Base-by-base conservation (phyloP, 2,113 vertebrate species). In the Enhydra lutris region DNA sequence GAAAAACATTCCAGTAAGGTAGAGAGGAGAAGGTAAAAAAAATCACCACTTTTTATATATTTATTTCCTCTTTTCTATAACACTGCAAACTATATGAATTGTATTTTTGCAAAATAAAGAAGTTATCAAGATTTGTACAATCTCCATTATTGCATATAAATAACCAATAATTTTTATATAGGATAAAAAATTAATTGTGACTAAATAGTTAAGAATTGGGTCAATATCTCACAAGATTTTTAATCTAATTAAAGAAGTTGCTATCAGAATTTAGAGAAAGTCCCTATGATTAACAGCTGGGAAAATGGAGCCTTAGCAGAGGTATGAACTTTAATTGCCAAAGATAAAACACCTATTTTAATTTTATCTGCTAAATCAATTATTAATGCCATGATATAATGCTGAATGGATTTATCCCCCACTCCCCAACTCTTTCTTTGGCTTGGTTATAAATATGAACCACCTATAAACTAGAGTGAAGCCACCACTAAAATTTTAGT, bases 181-280 rank as follows among this genome's bases (percentile, higher is more conserved):
- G 2, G 0, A 87, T 93, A 76, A 76, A 89, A 94, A 91, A 93
- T 78, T 97, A 84, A 79, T 83, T 73, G 73, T 88, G 18, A 69
- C 81, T 73, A 92, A 96, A 82, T 83, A 73, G n/a, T 76, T 78
- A 91, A 98, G 15, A 97, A 26, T 6, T 69, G 7, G 29, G 50
- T 39, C 86, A 95, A 0, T 93, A 94, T 92, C 24, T 78, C 21
- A 65, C 2, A 88, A 47, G n/a, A 59, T 65, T 97, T 86, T 31
- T 95, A 61, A 95, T 87, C 55, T 97, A 97, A 84, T 98, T 98
- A 97, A 97, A 81, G 31, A 98, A 96, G 29, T 18, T 26, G 0
- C 63, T 95, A 42, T 80, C 0, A 67, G 57, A 97, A 92, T 92
- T 97, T 91, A 81, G 59, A 97, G 96, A 67, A 84, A 39, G 52